Base-by-base conservation (phyloP, 1,140 invertebrate species). In the Lepidurus couesii region DNA sequence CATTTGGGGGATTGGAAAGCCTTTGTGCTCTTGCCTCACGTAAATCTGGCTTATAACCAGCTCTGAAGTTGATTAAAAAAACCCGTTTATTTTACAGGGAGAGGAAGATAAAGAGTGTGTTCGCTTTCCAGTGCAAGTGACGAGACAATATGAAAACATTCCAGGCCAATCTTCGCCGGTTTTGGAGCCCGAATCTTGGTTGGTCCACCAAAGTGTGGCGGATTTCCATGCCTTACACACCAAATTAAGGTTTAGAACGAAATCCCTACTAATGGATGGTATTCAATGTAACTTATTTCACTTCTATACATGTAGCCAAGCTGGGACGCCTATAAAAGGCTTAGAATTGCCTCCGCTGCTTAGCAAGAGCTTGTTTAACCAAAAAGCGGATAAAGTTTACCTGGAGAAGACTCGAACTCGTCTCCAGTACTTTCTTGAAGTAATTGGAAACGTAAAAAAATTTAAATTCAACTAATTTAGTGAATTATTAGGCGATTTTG, bases 1-100 rank as follows among this genome's bases (percentile, higher is more conserved):
- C 92, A 96, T 84, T 86, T 95, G 77, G 94, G 94, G 26, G 88
- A 89, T 79, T 97, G 94, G 95, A 89, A 90, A 80, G 93, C 93
- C 8, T 89, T 90, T 75, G 91, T 96, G 7, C 91, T 94, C 83
- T 92, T 90, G 82, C 92, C 92, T 13, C 91, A 94, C 86, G 91
- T 94, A 85, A 73, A 77, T 77, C 9, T 73, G 24, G 24, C n/a
- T 21, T 9, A 65, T n/a, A 16, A 65, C 13, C 1, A 13, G 8
- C 53, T 21, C 26, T 13, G 34, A n/a, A 65, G 47, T 34, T 0
- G 42, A 47, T 5, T 44, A 47, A 47, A 77, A 34, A 42, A 21
- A 6, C 0, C 13, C 73, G 65, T 78, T 24, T 80, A 75, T 76
- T 75, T 83, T 81, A 75, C 79, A 92, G 90, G 86, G 92, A 7